Conservation (phyloP, 1,140 invertebrate genomes). For the Macrobrachium rosenbergii region DNA sequence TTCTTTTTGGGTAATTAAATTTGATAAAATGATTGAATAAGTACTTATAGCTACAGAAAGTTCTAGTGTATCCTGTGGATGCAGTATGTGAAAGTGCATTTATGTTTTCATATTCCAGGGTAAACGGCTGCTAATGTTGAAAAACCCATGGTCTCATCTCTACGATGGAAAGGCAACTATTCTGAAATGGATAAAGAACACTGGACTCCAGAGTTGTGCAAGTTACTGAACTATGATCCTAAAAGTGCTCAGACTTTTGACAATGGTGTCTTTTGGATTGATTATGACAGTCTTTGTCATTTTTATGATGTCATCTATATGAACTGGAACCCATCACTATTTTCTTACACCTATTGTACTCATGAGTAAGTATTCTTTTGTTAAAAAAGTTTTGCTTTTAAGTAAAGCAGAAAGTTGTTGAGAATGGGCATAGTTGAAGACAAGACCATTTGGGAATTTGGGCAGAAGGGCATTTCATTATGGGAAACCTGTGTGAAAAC, state of each 20-base stretch:
- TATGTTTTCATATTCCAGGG: constrained; percentile 73
- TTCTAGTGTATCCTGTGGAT: neutral
- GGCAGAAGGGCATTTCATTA: no score
- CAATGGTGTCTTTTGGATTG: constrained; percentile 99
- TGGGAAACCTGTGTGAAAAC: no score
- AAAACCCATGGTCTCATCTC: constrained; percentile 96
- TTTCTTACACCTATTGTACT: constrained; percentile 90
- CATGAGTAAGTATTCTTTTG: constrained; percentile 82
- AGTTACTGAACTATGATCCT: constrained; percentile 88
- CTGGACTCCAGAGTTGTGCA: constrained; percentile 79
- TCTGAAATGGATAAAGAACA: constrained; percentile 83
- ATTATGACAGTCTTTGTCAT: constrained; percentile 88
- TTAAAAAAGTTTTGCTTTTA: neutral
- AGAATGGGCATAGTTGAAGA: no score
- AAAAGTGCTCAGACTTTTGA: constrained; percentile 83
- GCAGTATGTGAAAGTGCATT: neutral
- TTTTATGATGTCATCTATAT: constrained; percentile 98
- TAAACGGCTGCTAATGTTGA: constrained; percentile 85
- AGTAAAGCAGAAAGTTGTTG: neutral
- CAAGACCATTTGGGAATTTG: no score
- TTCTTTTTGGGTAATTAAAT: no score
- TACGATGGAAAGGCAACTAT: constrained; percentile 93
- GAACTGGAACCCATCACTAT: constrained; percentile 95
- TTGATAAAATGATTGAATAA: no score
- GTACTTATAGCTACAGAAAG: neutral